phyloP scores from a whole-genome alignment of 2,113 vertebrate species.

The Nestor notabilis region DNA sequence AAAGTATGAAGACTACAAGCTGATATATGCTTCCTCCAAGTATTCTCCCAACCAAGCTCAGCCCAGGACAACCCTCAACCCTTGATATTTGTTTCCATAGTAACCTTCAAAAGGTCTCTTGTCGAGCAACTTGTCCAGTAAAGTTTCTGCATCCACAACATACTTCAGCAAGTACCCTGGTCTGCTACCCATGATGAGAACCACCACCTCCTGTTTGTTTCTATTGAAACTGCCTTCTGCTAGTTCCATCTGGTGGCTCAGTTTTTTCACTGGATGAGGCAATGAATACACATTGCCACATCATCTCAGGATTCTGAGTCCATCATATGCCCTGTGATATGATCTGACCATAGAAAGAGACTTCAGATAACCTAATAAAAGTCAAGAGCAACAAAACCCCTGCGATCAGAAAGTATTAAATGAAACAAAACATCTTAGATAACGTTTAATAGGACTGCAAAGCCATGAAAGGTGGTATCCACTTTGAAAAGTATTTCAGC shows the following conservation, averaged over 20 bases:
- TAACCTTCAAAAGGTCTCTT: not conserved
- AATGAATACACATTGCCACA: not conserved
- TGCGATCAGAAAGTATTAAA: not conserved
- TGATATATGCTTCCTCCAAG: not conserved
- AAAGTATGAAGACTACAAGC: not conserved
- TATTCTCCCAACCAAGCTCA: not conserved
- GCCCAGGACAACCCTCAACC: not conserved
- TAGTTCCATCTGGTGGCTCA: not conserved
- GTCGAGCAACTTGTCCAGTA: not conserved
- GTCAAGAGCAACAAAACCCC: not conserved
- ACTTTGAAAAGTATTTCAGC: not conserved
- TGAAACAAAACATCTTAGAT: not conserved
- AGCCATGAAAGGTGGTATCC: not conserved
- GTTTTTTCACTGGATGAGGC: not conserved
- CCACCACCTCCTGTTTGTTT: not conserved
- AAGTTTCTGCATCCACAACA: not conserved
- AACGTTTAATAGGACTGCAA: not conserved
- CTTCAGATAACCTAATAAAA: not conserved
- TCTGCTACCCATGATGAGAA: not conserved
- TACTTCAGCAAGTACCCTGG: not conserved
- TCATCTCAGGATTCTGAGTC: not conserved
- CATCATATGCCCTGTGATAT: not conserved
- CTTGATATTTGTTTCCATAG: not conserved
- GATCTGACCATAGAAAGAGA: not conserved
- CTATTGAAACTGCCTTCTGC: not conserved